These are phyloP conservation scores for Formica selysi DNA, from an alignment of 1,140 invertebrate genomes.

Conservation along the genomic window DNA sequence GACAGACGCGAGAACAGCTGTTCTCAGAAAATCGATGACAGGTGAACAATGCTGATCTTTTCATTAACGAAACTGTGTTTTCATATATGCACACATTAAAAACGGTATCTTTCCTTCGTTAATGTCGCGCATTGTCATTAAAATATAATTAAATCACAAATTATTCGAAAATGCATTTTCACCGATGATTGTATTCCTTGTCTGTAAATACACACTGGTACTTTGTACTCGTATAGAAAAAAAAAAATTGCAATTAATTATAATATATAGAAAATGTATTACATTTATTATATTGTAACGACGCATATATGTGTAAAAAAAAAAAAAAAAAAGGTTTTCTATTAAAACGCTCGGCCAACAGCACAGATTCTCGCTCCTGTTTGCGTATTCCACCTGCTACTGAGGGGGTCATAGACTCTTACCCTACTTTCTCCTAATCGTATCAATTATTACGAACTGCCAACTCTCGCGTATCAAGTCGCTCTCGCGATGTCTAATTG, in stretches of 20 bases:
- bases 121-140: background rate
- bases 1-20: background rate
- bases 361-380: background rate
- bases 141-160: background rate
- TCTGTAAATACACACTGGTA: too few relatives aligned
- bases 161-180: background rate
- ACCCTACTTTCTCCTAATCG: slow-evolving; percentile 64
- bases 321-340: background rate
- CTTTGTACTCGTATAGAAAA: background rate
- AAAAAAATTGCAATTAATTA: too few relatives aligned
- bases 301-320: too few relatives aligned
- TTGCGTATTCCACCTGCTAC: slow-evolving; percentile 39
- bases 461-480: slow-evolving; percentile 46
- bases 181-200: background rate
- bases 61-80: background rate
- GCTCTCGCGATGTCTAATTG: slow-evolving; percentile 30
- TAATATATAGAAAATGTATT: too few relatives aligned
- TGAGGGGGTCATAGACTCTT: slow-evolving; percentile 50
- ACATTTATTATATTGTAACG: too few relatives aligned
- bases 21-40: background rate
- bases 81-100: background rate
- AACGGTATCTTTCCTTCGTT: background rate
- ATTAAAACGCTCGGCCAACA: background rate
- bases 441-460: slow-evolving; percentile 59
- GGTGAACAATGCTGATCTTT: background rate